These are phyloP conservation scores for Cyprinodon variegatus DNA, from an alignment of 2,113 vertebrate species.

Conservation along the genomic window DNA sequence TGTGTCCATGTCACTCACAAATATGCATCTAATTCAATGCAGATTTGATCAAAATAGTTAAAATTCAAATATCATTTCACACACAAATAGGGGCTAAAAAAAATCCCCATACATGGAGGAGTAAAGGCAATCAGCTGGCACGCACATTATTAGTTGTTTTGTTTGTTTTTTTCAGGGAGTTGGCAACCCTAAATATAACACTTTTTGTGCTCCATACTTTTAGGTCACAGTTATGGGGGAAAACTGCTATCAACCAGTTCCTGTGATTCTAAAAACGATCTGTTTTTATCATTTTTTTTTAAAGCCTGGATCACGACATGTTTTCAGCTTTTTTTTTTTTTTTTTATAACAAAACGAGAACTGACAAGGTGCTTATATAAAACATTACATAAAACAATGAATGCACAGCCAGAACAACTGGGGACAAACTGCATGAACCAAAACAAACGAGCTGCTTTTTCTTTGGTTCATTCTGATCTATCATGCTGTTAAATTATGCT, in stretches of 20 bases:
- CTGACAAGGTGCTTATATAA: slow-evolving; percentile 63
- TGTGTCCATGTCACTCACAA: too few species aligned
- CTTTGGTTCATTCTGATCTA: not conserved
- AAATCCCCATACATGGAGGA: too few species aligned
- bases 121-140: too few species aligned
- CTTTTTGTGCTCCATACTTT: not conserved
- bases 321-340: not conserved
- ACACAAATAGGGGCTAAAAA: too few species aligned
- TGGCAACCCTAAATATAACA: not conserved
- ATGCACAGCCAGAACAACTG: not conserved
- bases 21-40: too few species aligned
- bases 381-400: slow-evolving; percentile 69
- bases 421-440: not conserved
- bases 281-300: not conserved
- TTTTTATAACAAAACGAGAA: slow-evolving; percentile 6
- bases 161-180: too few species aligned
- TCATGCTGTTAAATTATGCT: not conserved
- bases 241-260: not conserved
- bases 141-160: too few species aligned
- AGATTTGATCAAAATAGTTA: too few species aligned
- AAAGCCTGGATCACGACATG: not conserved
- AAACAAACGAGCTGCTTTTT: not conserved
- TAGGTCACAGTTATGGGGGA: not conserved
- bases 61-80: too few species aligned
- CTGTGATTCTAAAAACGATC: not conserved